Evolutionary conservation across 2,888 invertebrate genomes (phyloP), one percentile per base, ranked within the genome.

Genomic region (Nymphalis c-album): DNA sequence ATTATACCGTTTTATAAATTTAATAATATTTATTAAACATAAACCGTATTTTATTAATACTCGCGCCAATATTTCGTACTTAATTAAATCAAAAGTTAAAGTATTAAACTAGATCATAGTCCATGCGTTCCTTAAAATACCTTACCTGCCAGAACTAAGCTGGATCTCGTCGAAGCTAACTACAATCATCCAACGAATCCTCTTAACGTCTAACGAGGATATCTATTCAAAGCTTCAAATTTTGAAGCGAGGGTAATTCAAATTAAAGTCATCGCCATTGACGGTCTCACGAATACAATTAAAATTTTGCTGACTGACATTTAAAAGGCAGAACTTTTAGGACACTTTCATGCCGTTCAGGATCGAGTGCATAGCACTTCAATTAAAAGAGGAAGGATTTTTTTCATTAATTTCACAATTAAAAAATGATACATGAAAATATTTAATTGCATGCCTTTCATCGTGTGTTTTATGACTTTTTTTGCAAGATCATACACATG

Each of bases 231-330:
- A 83, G 82, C 81, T 20, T 31, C 31, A 31, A 51, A 55, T 80
- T 78, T 77, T 71, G 26, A 31, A 31, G 40, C 40, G 63, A 77
- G 81, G 84, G 86, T 88, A 86, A 88, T 85, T 84, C 84, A 83
- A 86, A 86, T 88, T 87, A 87, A 75, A 73, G 80, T 83, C 84
- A 80, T 82, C 75, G 68, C 68, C 66, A 69, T 66, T 70, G 70
- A 70, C 65, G 53, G n/a, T 73, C 62, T 60, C 45, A 53, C 66
- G 61, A 58, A 57, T 63, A 61, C 60, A 62, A 60, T 67, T 66
- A 64, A 63, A 68, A 65, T 66, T 64, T 53, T 55, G 63, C 65
- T 61, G 63, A 72, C 65, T 59, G 31, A 46, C 46, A 60, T 40
- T 47, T 55, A 18, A 10, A 17, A 26, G 18, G 46, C 10, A 47